phyloP scores from a whole-genome alignment of 1,140 invertebrate species.

The Diploscapter pachys region DNA sequence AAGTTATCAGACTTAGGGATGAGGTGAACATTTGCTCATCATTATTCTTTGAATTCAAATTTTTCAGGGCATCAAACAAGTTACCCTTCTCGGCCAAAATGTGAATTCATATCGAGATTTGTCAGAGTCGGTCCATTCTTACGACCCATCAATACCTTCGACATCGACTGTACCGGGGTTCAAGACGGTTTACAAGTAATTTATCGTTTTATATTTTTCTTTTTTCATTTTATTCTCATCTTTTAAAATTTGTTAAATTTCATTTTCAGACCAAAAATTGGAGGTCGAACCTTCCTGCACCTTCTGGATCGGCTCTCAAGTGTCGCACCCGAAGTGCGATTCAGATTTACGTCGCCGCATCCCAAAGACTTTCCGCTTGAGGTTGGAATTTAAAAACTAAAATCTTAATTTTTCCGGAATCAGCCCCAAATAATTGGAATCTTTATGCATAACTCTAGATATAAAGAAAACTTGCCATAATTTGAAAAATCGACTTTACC shows the following conservation, averaged over 20 bases:
- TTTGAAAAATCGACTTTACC: too few species aligned
- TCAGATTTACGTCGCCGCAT: constrained; percentile 93
- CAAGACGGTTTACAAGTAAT: constrained; percentile 80
- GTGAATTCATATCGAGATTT: constrained; percentile 91
- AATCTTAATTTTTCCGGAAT: too few species aligned
- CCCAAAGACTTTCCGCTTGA: constrained; percentile 97
- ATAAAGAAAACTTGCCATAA: too few species aligned
- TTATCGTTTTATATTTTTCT: neutral
- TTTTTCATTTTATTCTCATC: neutral
- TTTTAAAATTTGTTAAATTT: neutral
- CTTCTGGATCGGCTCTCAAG: constrained; percentile 79
- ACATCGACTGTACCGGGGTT: constrained; percentile 75
- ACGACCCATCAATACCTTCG: constrained; percentile 11
- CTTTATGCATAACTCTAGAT: too few species aligned
- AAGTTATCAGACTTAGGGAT: constrained; percentile 74
- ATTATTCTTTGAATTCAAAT: constrained; percentile 4
- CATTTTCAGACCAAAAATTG: constrained; percentile 67
- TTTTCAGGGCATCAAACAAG: constrained; percentile 73
- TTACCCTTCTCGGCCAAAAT: constrained; percentile 89
- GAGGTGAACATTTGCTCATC: constrained; percentile 60
- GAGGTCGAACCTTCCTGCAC: constrained; percentile 80
- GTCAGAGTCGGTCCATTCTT: constrained; percentile 59
- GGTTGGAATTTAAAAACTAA: constrained; percentile 60
- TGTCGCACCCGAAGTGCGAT: constrained; percentile 82
- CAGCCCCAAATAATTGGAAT: too few species aligned